phyloP scores from a whole-genome alignment of 92 coral and sea anemone species.

The Anthopleura xanthogrammica region DNA sequence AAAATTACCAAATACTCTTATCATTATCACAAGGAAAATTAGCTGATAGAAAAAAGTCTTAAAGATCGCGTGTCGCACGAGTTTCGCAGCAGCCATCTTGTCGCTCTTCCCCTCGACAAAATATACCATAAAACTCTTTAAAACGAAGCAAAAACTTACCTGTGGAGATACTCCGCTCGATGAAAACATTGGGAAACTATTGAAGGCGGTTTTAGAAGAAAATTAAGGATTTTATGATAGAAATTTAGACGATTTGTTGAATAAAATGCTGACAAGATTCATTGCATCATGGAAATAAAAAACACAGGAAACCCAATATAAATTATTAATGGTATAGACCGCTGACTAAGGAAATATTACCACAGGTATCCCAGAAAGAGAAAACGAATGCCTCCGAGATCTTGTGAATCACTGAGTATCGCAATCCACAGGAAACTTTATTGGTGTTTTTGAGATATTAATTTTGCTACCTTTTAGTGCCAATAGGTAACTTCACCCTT shows the following conservation, averaged over 20 bases:
- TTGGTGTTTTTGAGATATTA: too few relatives aligned
- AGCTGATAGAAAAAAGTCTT: not conserved
- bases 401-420: too few relatives aligned
- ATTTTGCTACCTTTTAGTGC: too few relatives aligned
- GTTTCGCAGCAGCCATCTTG: not conserved
- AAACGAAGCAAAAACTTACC: constrained; percentile 27
- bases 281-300: constrained; percentile 31
- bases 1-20: not conserved
- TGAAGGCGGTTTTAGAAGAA: not conserved
- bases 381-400: too few relatives aligned
- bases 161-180: constrained; percentile 75
- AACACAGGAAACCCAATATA: constrained; percentile 19
- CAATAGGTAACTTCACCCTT: too few relatives aligned
- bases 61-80: not conserved
- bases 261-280: constrained; percentile 12
- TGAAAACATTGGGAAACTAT: constrained; percentile 52
- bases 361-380: constrained; percentile 24
- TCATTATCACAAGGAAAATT: not conserved
- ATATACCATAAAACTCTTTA: not conserved
- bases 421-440: too few relatives aligned
- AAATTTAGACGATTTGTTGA: not conserved
- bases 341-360: constrained; percentile 1
- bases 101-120: not conserved
- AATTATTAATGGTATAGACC: not conserved
- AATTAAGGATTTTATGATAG: constrained; percentile 2